phyloP scores from a whole-genome alignment of 2,113 vertebrate genomes.

The Tautogolabrus adspersus region DNA sequence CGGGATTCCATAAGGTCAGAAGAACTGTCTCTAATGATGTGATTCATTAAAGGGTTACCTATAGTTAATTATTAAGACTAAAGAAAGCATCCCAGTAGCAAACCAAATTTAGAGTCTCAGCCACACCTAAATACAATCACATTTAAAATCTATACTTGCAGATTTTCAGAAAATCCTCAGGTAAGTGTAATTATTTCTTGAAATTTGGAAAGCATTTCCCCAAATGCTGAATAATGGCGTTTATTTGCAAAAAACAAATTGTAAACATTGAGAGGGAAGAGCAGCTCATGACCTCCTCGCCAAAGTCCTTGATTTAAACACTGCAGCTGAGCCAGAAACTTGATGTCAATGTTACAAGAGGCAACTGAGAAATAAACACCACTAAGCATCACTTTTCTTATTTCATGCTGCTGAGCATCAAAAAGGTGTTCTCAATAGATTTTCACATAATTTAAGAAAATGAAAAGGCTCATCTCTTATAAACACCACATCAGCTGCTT shows the following conservation, averaged over 20 bases:
- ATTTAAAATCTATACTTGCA: neutral
- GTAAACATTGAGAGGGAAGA: slow-evolving; percentile 9
- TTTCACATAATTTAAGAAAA: slow-evolving; percentile 22
- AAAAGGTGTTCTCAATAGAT: slow-evolving; percentile 26
- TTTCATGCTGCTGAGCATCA: neutral
- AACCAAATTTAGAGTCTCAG: too few species aligned
- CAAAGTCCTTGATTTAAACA: slow-evolving; percentile 10
- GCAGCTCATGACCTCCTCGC: slow-evolving; percentile 6
- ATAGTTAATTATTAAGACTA: slow-evolving; percentile 23
- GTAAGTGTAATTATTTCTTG: neutral
- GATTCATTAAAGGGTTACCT: neutral
- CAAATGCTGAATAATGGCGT: slow-evolving; percentile 22
- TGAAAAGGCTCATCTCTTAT: slow-evolving; percentile 18
- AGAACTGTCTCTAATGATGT: neutral
- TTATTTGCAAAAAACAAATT: slow-evolving; percentile 9
- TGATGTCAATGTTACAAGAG: slow-evolving; percentile 1
- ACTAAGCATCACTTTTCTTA: neutral
- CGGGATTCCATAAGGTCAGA: neutral
- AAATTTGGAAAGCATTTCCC: slow-evolving; percentile 31
- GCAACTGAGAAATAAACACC: neutral
- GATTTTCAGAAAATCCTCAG: neutral
- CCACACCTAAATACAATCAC: neutral
- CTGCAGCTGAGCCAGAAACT: slow-evolving; percentile 2
- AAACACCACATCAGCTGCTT: slow-evolving; percentile 19
- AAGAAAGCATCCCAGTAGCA: slow-evolving; percentile 13